A percentile compares a stretch with the other conserved stretches of the same genome.
phyloP scores from a whole-genome alignment of 2,113 vertebrate genomes.

The Malaclemys terrapin region DNA sequence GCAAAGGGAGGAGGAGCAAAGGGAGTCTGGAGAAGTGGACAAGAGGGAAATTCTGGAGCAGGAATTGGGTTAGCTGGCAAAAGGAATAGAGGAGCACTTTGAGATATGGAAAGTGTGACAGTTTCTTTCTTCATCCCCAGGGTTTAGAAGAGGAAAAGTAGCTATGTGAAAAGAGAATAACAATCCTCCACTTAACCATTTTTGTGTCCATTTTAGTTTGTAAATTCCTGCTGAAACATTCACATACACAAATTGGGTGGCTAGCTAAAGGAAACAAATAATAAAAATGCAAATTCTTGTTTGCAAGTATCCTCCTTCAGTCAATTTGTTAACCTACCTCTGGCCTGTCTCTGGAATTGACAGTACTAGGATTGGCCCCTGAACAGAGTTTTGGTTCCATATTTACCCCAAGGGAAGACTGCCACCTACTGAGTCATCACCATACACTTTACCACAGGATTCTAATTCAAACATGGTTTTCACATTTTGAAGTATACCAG shows the following conservation, averaged over 20 bases:
- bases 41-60: background rate
- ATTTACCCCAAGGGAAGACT: constrained; percentile 14
- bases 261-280: background rate
- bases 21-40: background rate
- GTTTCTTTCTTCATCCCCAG: no score
- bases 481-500: constrained; percentile 22
- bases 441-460: background rate
- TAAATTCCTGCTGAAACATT: background rate
- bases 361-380: background rate
- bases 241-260: no score
- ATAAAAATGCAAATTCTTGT: background rate
- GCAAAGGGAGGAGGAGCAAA: background rate
- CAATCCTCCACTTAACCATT: background rate
- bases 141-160: no score
- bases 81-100: background rate
- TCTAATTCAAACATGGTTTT: constrained; percentile 16
- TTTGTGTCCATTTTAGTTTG: background rate
- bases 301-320: background rate
- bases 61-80: background rate
- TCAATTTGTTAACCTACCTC: background rate
- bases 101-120: no score
- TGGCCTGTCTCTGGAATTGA: background rate
- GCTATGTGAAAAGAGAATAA: no score
- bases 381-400: background rate
- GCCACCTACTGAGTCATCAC: background rate